Conservation (phyloP, 2,888 invertebrate genomes). For the Scaeva pyrastri region DNA sequence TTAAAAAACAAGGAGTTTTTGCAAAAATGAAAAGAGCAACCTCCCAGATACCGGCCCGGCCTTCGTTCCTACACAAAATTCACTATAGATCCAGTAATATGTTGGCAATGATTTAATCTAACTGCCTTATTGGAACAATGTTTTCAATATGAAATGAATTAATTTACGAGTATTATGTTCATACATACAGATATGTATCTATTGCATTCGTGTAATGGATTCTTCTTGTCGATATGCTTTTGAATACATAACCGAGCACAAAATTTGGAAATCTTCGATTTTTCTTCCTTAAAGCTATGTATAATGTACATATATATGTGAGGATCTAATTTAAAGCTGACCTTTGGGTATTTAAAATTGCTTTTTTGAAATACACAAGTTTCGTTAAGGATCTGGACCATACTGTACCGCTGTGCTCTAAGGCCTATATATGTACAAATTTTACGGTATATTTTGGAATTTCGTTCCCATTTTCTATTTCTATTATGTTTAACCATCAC, state of each 20-base stretch:
- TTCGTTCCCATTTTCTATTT: background rate
- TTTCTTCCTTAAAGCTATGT: background rate
- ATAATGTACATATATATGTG: background rate
- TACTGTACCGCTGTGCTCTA: background rate
- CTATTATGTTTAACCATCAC: background rate
- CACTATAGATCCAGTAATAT: background rate
- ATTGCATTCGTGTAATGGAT: slow-evolving; percentile 2
- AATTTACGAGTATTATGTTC: slow-evolving; percentile 36
- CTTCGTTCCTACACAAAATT: background rate
- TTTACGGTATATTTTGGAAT: slow-evolving; percentile 13
- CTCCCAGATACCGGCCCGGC: background rate
- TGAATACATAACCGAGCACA: background rate
- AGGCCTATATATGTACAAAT: background rate
- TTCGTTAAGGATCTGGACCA: background rate
- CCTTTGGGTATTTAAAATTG: background rate
- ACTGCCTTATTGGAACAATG: slow-evolving; percentile 23
- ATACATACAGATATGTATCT: background rate
- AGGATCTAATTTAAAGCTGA: background rate
- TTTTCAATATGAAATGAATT: background rate
- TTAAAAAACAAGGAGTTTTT: too few species aligned
- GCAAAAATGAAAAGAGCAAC: too few species aligned
- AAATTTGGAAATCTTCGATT: background rate
- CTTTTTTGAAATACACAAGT: background rate
- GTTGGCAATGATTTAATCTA: background rate
- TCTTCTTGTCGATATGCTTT: slow-evolving; percentile 18